Percentiles rank a stretch among this genome's conserved stretches.
These are phyloP conservation scores for Sparidentex hasta DNA, from an alignment of 2,797 vertebrate genomes.

Conservation along the genomic window DNA sequence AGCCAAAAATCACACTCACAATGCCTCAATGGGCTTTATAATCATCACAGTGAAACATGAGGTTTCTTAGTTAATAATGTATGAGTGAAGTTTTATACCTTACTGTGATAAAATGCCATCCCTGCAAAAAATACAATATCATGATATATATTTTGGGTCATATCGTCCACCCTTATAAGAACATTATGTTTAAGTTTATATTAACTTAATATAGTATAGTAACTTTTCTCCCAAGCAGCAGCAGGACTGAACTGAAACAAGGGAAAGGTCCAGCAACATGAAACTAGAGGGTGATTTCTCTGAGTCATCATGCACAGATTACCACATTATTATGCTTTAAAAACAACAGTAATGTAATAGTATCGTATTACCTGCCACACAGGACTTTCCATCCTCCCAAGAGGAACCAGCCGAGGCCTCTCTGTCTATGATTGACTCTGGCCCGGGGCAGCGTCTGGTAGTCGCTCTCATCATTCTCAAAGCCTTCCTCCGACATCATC, in stretches of 20 bases:
- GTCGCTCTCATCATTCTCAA: slow-evolving; percentile 97
- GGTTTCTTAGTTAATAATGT: too few relatives aligned
- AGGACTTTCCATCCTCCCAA: slow-evolving; percentile 94
- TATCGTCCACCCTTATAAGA: not conserved
- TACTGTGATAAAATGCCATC: too few relatives aligned
- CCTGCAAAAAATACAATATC: too few relatives aligned
- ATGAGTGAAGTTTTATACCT: too few relatives aligned
- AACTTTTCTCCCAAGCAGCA: not conserved
- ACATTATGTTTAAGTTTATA: not conserved
- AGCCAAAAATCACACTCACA: too few relatives aligned
- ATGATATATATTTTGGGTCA: too few relatives aligned
- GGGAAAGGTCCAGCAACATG: not conserved
- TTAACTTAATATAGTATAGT: too few relatives aligned
- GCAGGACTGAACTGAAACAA: not conserved
- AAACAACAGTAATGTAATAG: not conserved
- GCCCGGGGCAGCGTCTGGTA: slow-evolving; percentile 97
- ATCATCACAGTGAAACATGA: too few relatives aligned
- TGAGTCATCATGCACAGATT: not conserved
- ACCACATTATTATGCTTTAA: not conserved
- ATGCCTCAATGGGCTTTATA: too few relatives aligned
- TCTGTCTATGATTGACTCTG: slow-evolving; percentile 84
- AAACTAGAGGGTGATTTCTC: not conserved
- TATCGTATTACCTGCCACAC: slow-evolving; percentile 89
- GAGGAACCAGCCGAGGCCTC: slow-evolving; percentile 93
- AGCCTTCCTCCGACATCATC: slow-evolving; percentile 99